Evolutionary conservation across 2,888 invertebrate genomes (phyloP).

Genomic region (Agelastica alni): DNA sequence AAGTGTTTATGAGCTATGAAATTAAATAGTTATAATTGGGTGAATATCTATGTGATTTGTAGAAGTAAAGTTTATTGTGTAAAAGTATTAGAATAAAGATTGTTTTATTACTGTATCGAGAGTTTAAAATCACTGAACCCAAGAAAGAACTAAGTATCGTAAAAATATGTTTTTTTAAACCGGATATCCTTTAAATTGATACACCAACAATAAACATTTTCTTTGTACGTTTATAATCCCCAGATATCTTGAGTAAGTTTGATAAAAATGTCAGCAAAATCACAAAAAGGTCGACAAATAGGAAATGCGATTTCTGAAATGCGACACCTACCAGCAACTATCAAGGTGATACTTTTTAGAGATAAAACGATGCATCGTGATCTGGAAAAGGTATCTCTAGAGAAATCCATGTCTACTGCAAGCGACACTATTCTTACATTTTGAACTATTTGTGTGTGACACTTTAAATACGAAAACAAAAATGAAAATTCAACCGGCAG

Average conservation of each 20-base stretch:
- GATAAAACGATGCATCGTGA: constrained; percentile 23
- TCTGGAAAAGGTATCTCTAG: constrained; percentile 24
- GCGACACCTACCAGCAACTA: constrained; percentile 16
- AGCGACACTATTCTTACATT: constrained; percentile 16
- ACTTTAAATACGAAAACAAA: constrained; percentile 18
- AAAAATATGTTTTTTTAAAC: too few relatives aligned
- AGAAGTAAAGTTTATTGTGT: too few relatives aligned
- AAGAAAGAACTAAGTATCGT: too few relatives aligned
- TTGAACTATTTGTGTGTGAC: constrained; percentile 25
- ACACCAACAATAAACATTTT: too few relatives aligned
- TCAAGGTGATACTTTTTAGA: constrained; percentile 20
- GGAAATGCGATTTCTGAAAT: constrained; percentile 10
- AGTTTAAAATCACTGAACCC: too few relatives aligned
- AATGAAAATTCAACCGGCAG: constrained; percentile 13
- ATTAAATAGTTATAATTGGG: too few relatives aligned
- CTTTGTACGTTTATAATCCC: constrained; percentile 9
- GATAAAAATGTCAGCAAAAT: constrained; percentile 21
- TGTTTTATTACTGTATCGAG: too few relatives aligned
- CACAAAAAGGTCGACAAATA: constrained; percentile 24
- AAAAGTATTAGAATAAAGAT: too few relatives aligned
- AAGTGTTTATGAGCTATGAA: too few relatives aligned
- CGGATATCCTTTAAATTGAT: too few relatives aligned
- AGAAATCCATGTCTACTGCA: constrained; percentile 20
- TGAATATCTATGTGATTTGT: too few relatives aligned
- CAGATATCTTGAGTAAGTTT: constrained; percentile 10